These are phyloP conservation scores for Alectura lathami DNA, from an alignment of 2,113 vertebrate species.

Conservation along the genomic window DNA sequence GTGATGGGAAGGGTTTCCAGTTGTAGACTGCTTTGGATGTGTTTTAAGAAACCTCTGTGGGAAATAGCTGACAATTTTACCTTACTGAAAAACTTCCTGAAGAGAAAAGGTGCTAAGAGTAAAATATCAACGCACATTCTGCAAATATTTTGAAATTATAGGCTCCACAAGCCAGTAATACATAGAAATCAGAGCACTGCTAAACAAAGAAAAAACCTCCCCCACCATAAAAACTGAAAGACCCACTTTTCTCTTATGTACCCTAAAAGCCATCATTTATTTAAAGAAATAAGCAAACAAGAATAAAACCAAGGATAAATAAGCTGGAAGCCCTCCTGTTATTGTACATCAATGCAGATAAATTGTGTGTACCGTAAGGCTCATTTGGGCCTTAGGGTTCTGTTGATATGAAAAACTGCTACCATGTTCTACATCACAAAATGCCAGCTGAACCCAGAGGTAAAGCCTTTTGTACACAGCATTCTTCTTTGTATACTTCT, in stretches of 20 bases:
- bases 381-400: not conserved
- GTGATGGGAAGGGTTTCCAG: not conserved
- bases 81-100: not conserved
- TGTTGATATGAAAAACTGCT: not conserved
- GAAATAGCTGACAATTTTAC: not conserved
- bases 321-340: not conserved
- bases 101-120: not conserved
- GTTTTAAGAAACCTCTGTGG: not conserved
- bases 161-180: not conserved
- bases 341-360: not conserved
- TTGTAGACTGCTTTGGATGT: not conserved
- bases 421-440: not conserved
- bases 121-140: not conserved
- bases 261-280: not conserved
- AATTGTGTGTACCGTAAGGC: not conserved
- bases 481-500: not conserved
- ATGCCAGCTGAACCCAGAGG: not conserved
- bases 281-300: not conserved
- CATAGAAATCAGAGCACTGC: not conserved
- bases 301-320: not conserved
- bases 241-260: not conserved
- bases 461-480: not conserved
- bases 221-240: not conserved
- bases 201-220: not conserved
- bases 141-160: rapidly evolving